phyloP scores from a whole-genome alignment of 2,113 vertebrate genomes.

The Rafetus swinhoei region DNA sequence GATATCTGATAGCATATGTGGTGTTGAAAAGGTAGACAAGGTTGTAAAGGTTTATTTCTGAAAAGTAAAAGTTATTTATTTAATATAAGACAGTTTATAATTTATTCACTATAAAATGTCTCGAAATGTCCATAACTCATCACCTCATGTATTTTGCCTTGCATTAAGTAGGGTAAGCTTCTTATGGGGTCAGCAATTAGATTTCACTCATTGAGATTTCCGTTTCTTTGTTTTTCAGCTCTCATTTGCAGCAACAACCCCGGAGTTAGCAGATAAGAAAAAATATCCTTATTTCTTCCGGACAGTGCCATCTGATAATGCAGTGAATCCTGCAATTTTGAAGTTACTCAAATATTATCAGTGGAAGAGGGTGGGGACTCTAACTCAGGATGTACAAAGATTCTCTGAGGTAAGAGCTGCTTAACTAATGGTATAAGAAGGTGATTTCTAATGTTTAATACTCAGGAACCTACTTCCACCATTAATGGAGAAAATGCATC shows the following conservation, averaged over 20 bases:
- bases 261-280: constrained; percentile 97
- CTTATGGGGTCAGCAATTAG: neutral
- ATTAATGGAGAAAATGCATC: neutral
- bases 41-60: neutral
- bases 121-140: neutral
- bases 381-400: constrained; percentile 97
- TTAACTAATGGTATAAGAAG: neutral
- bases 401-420: constrained; percentile 94
- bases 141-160: neutral
- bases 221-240: constrained; percentile 81
- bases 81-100: neutral
- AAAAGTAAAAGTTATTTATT: neutral
- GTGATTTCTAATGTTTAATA: neutral
- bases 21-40: neutral
- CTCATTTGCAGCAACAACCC: constrained; percentile 97
- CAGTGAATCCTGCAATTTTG: constrained; percentile 96
- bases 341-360: constrained; percentile 94
- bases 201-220: constrained; percentile 6
- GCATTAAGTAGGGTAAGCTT: neutral
- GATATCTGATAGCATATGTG: neutral
- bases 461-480: neutral
- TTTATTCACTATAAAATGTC: neutral
- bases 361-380: constrained; percentile 96
- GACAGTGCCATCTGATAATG: constrained; percentile 98
- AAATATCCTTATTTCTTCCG: constrained; percentile 99